Evolutionary conservation across 2,797 vertebrate genomes (phyloP).

Genomic region (Chiroxiphia lanceolata): DNA sequence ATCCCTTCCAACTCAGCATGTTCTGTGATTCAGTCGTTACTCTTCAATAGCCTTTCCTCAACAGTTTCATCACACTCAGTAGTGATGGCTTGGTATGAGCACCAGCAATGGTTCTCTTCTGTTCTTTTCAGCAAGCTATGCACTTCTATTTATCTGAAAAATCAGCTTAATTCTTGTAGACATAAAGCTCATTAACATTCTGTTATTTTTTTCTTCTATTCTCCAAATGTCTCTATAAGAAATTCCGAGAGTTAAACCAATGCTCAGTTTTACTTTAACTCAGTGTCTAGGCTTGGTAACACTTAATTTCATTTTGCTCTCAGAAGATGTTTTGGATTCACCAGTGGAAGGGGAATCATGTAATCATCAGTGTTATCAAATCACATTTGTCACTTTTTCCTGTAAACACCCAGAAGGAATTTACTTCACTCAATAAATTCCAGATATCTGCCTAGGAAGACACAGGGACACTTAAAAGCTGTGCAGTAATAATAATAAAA

Average conservation of each 20-base stretch:
- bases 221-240: not conserved
- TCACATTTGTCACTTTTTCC: constrained; percentile 29
- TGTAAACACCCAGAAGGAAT: constrained; percentile 38
- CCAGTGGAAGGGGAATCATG: not conserved
- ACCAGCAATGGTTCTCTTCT: not conserved
- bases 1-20: not conserved
- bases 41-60: not conserved
- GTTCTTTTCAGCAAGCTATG: not conserved
- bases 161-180: not conserved
- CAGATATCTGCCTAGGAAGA: constrained; percentile 8
- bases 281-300: not conserved
- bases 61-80: not conserved
- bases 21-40: not conserved
- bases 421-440: constrained; percentile 35
- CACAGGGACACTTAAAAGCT: not conserved
- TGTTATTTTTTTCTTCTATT: not conserved
- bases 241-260: not conserved
- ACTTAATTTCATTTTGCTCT: constrained; percentile 3
- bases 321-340: constrained; percentile 25
- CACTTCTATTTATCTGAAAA: not conserved
- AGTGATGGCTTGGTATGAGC: not conserved
- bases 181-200: not conserved
- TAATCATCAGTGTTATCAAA: constrained; percentile 11
- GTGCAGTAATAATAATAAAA: not conserved
- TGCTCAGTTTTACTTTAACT: not conserved